Base-by-base conservation (phyloP, 2,797 vertebrate species). In the Scyliorhinus canicula region DNA sequence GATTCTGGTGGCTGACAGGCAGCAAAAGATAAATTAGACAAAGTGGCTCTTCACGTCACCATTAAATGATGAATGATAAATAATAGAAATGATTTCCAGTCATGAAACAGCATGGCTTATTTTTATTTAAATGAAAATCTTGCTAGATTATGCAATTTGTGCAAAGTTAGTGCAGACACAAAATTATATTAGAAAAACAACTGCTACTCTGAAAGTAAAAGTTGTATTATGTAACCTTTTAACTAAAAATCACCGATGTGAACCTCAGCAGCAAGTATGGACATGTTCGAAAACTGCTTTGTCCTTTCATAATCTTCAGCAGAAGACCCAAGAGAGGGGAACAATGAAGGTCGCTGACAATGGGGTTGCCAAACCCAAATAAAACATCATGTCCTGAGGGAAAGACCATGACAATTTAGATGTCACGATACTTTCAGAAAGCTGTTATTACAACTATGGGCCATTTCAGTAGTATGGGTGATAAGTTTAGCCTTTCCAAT, bases 391-490 rank as follows among this genome's bases (percentile, higher is more conserved):
- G 65, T 50, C 40, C 91, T 50, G 63, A 69, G 40, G 44, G 6
- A 67, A 63, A 93, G 40, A 31, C 63, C 47, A 6, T 69, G 63
- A 69, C 91, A 67, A 47, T 69, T 50, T 93, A 24, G 24, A 67
- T 93, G 91, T 93, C 91, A 93, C 91, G 50, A 93, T 50, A 69
- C 21, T 47, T 31, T 69, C 91, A 65, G 9, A n/a, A 90, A 90
- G 57, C 52, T 90, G 86, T 90, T 55, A 57, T 90, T 90, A 31
- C 65, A 93, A 31, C 40, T 69, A 16, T 28, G 44, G 40, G 47
- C 1, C 44, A 50, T 67, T 40, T 63, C n/a, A n/a, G 40, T 4
- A 26, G n/a, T 31, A 67, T 28, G 28, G 63, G 63, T 31, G 91
- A 47, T 60, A 60, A 8, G 90, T 8, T 40, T 6, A 26, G 19